Base-by-base conservation (phyloP, 1,140 invertebrate genomes). In the Aphidius ervi region DNA sequence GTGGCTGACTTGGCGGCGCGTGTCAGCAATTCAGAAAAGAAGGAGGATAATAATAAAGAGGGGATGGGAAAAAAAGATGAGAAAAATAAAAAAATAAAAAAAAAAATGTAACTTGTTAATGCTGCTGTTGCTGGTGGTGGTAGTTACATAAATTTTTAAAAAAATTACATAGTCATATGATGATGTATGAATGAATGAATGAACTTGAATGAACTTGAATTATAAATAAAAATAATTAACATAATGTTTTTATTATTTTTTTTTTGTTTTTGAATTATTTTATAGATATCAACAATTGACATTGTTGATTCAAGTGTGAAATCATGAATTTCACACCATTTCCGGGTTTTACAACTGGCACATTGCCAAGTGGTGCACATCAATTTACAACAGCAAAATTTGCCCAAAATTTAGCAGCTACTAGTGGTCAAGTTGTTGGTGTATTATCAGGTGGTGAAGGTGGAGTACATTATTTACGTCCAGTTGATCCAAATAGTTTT, bases 241-340 rank as follows among this genome's bases (percentile, higher is more conserved):
- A 9, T 6, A 6, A 9, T 43, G 9, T 43, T 9, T 43, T 9
- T 9, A 43, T 43, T 43, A 43, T 6, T 43, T 43, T 43, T 43
- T 43, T 43, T 43, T 43, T 43, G 6, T 43, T 7, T 43, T 43
- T 7, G 1, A 6, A 43, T 43, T 31, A 31, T 31, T 9, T 54
- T 54, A 5, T n/a, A 54, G 52, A 39, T 16, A n/a, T 31, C 23
- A 31, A 31, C 23, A 31, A 31, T 31, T 31, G 23, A 1, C 2
- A 31, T 31, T 23, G 23, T 69, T 72, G 6, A 61, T 16, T 47
- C 67, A 40, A 46, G 55, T n/a, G 37, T 5, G 46, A 42, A 50
- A 45, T 75, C 58, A 89, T 89, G 87, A 89, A 88, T 79, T 89
- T 88, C 65, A 84, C 86, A 40, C 86, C 86, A 20, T 88, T 88